Base-by-base conservation (phyloP, 2,888 invertebrate genomes). In the Augochlorella aurata region DNA sequence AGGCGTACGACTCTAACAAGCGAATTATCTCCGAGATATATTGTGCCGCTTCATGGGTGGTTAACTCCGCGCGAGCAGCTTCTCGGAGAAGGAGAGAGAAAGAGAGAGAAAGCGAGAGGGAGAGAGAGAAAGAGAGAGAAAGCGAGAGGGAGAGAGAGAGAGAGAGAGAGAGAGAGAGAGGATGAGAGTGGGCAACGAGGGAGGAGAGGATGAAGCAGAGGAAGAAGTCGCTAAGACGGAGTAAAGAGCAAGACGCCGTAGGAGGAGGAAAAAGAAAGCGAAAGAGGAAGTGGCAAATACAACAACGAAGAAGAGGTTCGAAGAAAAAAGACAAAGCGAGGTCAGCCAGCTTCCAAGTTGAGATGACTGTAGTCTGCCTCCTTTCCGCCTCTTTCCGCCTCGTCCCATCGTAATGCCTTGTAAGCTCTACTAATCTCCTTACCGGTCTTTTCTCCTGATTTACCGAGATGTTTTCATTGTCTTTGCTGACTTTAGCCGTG, bases 401-500 rank as follows among this genome's bases (percentile, higher is more conserved):
- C 83, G 74, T 79, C 84, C 77, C 83, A 77, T 71, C 87, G 89
- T 90, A 91, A 91, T 91, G 89, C 90, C 90, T 88, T 86, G 91
- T 91, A 92, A 92, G 91, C 90, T 89, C 87, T 86, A 89, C 92
- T 92, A 92, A 92, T 92, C 91, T 90, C 88, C 90, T 91, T 92
- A 90, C 90, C 83, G 84, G 85, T 88, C 88, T 84, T 84, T 88
- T 85, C 82, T 74, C 81, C 89, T 92, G 93, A 93, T 93, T 92
- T 93, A 93, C 91, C 90, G 92, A 89, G 91, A 89, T 93, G 92
- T 93, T 93, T 93, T 93, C 92, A 91, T 90, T 91, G 91, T 91
- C 90, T 90, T 86, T 83, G 86, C 87, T 74, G 89, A 87, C 88
- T 90, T 86, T 88, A 83, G 87, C 86, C 80, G 79, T 82, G 86